Conservation (phyloP, 2,888 invertebrate species). For the Tiliacea aurago region DNA sequence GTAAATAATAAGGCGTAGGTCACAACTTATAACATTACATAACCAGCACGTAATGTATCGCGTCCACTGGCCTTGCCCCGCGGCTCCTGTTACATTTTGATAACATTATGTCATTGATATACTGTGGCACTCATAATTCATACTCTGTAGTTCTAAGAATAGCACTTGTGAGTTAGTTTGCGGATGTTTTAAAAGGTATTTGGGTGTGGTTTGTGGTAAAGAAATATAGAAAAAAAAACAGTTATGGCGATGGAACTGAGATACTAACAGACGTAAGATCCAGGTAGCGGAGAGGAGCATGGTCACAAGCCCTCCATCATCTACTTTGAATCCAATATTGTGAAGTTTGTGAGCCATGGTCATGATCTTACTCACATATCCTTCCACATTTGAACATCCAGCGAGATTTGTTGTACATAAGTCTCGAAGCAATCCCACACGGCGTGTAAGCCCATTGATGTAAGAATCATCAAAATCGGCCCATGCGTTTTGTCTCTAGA, state of each 20-base stretch:
- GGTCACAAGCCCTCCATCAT: no score
- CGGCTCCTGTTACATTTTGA: slow-evolving; percentile 63
- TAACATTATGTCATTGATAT: slow-evolving; percentile 58
- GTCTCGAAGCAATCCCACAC: no score
- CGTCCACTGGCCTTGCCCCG: slow-evolving; percentile 59
- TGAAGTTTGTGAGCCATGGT: no score
- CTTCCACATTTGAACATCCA: no score
- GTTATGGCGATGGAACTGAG: background rate
- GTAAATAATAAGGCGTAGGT: slow-evolving; percentile 16
- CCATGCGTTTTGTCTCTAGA: no score
- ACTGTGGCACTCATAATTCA: slow-evolving; percentile 41
- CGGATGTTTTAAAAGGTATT: slow-evolving; percentile 31
- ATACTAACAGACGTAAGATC: background rate
- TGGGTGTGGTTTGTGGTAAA: slow-evolving; percentile 1
- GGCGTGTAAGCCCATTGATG: no score
- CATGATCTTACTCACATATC: no score
- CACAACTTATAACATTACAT: slow-evolving; percentile 21
- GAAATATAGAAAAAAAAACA: background rate
- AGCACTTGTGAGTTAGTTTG: background rate
- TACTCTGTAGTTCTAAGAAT: slow-evolving; percentile 36
- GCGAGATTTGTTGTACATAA: no score
- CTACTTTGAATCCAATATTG: no score
- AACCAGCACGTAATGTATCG: slow-evolving; percentile 14
- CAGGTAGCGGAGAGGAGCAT: no score
- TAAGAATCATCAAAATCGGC: no score